Conservation (phyloP, 1,140 invertebrate species). For the Propsilocerus akamusi region DNA sequence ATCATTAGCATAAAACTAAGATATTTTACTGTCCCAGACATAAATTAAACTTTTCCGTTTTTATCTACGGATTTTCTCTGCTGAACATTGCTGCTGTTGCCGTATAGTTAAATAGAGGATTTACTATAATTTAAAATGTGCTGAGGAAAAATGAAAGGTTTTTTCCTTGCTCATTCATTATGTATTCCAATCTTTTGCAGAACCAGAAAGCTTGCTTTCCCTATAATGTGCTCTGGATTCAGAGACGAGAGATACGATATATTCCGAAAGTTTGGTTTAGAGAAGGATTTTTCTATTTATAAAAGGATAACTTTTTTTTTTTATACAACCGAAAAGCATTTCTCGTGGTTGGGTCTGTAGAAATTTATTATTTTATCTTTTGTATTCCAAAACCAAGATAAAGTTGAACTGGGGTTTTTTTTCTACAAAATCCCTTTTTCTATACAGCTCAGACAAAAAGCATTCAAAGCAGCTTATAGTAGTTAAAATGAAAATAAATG, state of each 20-base stretch:
- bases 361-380: conserved; percentile 1
- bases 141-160: neutral
- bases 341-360: too few species aligned
- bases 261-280: neutral
- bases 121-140: neutral
- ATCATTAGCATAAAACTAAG: conserved; percentile 3
- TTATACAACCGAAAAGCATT: too few species aligned
- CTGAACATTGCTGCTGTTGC: too few species aligned
- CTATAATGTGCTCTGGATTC: neutral
- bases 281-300: neutral
- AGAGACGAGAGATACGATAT: neutral
- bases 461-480: too few species aligned
- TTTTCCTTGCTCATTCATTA: neutral
- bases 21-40: neutral
- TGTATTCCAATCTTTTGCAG: conserved; percentile 1
- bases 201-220: too few species aligned
- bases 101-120: neutral
- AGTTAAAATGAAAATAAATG: too few species aligned
- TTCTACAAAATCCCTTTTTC: too few species aligned
- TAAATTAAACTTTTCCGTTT: too few species aligned
- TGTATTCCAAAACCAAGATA: conserved; percentile 1
- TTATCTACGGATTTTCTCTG: too few species aligned
- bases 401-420: neutral
- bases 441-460: too few species aligned
- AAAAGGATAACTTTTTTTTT: neutral